Percentiles rank a stretch among this genome's conserved stretches.
Evolutionary conservation across 2,797 vertebrate species (phyloP).

Genomic region (Sebastes matsubarae): DNA sequence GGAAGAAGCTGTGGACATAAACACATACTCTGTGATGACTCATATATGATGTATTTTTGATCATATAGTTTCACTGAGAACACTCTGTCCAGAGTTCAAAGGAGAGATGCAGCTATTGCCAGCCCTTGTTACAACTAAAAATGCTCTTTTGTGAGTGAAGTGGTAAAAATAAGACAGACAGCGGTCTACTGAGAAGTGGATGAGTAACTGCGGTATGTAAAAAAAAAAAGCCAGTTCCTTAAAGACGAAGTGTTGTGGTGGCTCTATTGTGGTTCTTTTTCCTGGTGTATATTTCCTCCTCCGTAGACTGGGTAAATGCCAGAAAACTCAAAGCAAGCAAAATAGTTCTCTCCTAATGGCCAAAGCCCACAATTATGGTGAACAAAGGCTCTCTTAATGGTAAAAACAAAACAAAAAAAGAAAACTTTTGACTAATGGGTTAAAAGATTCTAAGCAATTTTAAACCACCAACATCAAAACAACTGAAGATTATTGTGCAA

Average conservation of each 20-base stretch:
- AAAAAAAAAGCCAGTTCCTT: not conserved
- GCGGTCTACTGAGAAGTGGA: not conserved
- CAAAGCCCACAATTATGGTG: not conserved
- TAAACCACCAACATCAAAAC: not conserved
- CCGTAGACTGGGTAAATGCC: not conserved
- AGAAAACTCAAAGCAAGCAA: not conserved
- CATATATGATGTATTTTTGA: not conserved
- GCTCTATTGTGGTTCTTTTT: conserved; percentile 38
- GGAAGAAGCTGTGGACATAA: conserved; percentile 5
- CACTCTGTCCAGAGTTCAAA: not conserved
- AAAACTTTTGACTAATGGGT: not conserved
- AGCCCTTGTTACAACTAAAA: not conserved
- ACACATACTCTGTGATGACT: not conserved
- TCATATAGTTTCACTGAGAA: not conserved
- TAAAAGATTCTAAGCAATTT: not conserved
- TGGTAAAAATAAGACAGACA: not conserved
- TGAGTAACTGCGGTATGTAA: conserved; percentile 1
- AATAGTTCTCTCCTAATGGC: not conserved
- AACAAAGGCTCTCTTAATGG: not conserved
- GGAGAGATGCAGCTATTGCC: not conserved
- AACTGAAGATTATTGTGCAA: not conserved
- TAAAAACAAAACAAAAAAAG: not conserved
- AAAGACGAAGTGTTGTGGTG: not conserved
- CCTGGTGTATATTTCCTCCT: not conserved
- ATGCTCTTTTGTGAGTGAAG: not conserved